A percentile compares a stretch with the other conserved stretches of the same genome.
phyloP scores from a whole-genome alignment of 92 coral and sea anemone genomes.

The Siderastrea siderea region DNA sequence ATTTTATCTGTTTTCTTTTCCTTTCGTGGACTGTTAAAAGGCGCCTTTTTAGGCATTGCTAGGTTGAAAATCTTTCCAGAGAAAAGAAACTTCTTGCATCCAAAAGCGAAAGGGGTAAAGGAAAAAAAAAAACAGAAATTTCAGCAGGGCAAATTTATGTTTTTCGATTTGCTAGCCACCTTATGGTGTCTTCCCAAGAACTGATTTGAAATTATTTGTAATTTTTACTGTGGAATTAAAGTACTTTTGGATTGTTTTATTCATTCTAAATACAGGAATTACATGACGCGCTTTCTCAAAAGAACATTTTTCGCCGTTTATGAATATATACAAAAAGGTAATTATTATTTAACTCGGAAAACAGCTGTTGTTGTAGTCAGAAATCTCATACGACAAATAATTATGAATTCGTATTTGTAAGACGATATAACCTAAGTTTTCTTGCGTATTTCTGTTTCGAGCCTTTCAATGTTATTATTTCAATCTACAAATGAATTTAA shows the following conservation, averaged over 20 bases:
- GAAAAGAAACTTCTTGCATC: not conserved
- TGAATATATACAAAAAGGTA: slow-evolving; percentile 26
- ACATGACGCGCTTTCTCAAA: slow-evolving; percentile 20
- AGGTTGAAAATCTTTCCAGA: no score
- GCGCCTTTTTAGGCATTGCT: not conserved
- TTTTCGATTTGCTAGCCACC: not conserved
- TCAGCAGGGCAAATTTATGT: not conserved
- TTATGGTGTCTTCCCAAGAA: slow-evolving; percentile 31
- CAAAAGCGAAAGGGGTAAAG: not conserved
- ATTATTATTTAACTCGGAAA: not conserved
- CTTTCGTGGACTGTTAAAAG: not conserved
- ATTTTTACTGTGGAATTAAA: not conserved
- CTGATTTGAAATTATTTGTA: not conserved
- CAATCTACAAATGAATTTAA: no score
- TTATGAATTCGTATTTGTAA: not conserved
- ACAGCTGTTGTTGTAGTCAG: slow-evolving; percentile 1
- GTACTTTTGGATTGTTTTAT: not conserved
- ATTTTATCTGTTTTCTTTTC: not conserved
- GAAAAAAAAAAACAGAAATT: not conserved
- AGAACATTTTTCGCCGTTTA: slow-evolving; percentile 10
- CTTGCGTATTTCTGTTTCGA: not conserved
- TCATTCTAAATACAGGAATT: slow-evolving; percentile 11
- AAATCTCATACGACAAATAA: slow-evolving; percentile 14
- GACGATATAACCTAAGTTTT: not conserved
- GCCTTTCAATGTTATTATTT: no score